A percentile compares a stretch with the other conserved stretches of the same genome.
These are phyloP conservation scores for Anguilla obscura DNA, from an alignment of 2,797 vertebrate species.

Conservation along the genomic window DNA sequence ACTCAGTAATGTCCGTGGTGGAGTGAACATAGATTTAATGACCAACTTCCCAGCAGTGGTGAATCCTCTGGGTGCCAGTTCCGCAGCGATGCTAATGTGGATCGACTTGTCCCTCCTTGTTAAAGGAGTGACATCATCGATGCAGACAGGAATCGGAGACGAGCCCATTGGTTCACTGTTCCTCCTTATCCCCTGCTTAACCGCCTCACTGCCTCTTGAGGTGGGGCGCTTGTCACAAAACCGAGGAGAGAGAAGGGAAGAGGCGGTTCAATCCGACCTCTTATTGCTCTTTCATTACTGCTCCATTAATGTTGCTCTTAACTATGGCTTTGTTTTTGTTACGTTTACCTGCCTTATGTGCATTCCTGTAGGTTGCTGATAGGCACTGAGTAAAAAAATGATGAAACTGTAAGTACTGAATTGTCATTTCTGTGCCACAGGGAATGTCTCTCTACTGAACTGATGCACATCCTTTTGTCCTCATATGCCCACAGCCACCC, in stretches of 20 bases:
- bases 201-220: background rate
- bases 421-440: too few relatives aligned
- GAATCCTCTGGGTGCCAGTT: constrained; percentile 58
- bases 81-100: constrained; percentile 62
- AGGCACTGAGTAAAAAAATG: too few relatives aligned
- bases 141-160: constrained; percentile 39
- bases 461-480: background rate
- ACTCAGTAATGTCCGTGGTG: constrained; percentile 46
- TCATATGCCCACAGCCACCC: background rate
- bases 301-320: too few relatives aligned
- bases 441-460: too few relatives aligned
- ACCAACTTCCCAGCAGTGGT: constrained; percentile 59
- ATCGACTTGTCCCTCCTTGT: constrained; percentile 68
- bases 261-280: background rate
- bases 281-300: background rate
- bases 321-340: too few relatives aligned
- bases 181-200: background rate
- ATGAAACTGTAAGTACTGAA: too few relatives aligned
- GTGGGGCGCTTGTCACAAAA: background rate
- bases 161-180: background rate
- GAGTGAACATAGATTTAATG: constrained; percentile 71
- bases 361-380: too few relatives aligned
- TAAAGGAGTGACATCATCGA: constrained; percentile 56
- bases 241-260: background rate
- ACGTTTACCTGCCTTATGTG: too few relatives aligned